Conservation (phyloP, 2,888 invertebrate genomes). For the Catocala fraxini region DNA sequence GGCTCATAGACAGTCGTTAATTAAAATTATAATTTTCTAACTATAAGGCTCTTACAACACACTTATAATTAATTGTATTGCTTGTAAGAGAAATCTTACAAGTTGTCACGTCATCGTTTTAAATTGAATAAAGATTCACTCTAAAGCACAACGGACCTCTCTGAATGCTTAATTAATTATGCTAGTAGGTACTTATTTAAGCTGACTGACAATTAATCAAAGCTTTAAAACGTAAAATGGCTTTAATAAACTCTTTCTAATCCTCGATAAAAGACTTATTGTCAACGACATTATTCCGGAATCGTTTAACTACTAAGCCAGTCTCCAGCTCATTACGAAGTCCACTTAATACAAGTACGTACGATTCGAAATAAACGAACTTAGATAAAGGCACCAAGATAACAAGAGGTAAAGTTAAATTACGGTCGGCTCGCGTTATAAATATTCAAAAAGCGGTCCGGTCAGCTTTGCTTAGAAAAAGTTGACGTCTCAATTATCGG, state of each 20-base stretch:
- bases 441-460: constrained; percentile 79
- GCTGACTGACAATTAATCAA: no score
- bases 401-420: constrained; percentile 82
- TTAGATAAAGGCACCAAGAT: constrained; percentile 77
- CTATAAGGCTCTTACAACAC: no score
- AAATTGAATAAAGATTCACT: constrained; percentile 3
- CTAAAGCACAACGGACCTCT: no score
- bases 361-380: constrained; percentile 56
- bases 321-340: constrained; percentile 36
- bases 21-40: no score
- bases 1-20: no score
- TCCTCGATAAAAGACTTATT: not conserved
- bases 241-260: no score
- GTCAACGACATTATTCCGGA: not conserved
- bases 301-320: not conserved
- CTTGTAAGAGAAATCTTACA: not conserved
- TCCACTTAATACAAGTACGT: constrained; percentile 39
- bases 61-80: no score
- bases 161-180: no score
- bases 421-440: constrained; percentile 80
- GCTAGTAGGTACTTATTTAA: no score
- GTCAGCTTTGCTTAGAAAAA: constrained; percentile 72
- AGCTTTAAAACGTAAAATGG: no score
- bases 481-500: constrained; percentile 87
- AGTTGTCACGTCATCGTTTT: constrained; percentile 7